Evolutionary conservation across 2,113 vertebrate genomes (phyloP).

Genomic region (Cyanoderma ruficeps): DNA sequence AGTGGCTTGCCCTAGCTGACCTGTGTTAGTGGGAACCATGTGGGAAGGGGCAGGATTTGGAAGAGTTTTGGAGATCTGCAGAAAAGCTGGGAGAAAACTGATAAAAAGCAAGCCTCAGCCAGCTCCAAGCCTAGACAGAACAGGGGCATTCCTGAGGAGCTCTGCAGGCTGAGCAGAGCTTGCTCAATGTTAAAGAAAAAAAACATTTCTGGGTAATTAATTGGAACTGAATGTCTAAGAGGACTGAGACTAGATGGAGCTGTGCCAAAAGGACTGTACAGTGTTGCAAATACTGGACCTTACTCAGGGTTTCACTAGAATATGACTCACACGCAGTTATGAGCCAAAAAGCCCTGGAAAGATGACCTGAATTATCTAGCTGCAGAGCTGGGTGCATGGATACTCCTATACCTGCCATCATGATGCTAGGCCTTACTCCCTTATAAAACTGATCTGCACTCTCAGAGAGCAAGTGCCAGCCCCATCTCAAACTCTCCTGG

Average conservation of each 20-base stretch:
- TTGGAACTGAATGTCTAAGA: slow-evolving; percentile 43
- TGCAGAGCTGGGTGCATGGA: neutral
- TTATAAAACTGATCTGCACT: neutral
- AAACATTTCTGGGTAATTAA: slow-evolving; percentile 43
- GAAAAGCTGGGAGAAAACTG: slow-evolving; percentile 32
- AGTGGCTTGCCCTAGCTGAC: slow-evolving; percentile 1
- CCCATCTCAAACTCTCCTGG: neutral
- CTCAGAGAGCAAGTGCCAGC: neutral
- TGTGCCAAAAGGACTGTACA: slow-evolving; percentile 51
- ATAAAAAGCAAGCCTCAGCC: slow-evolving; percentile 16
- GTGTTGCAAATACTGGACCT: slow-evolving; percentile 52
- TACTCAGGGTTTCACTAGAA: slow-evolving; percentile 44
- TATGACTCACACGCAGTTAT: slow-evolving; percentile 33
- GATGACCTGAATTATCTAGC: neutral
- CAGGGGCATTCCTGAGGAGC: slow-evolving; percentile 5
- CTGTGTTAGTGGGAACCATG: neutral
- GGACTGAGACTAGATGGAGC: slow-evolving; percentile 6
- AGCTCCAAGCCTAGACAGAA: slow-evolving; percentile 25
- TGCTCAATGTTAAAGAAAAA: slow-evolving; percentile 49
- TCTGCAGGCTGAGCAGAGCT: slow-evolving; percentile 37
- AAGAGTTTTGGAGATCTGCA: slow-evolving; percentile 1
- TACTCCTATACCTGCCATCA: neutral
- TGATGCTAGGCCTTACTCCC: neutral
- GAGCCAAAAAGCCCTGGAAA: slow-evolving; percentile 37
- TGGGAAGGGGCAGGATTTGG: slow-evolving; percentile 41